Evolutionary conservation across 2,113 vertebrate genomes (phyloP).

Genomic region (Phalacrocorax pelagicus): DNA sequence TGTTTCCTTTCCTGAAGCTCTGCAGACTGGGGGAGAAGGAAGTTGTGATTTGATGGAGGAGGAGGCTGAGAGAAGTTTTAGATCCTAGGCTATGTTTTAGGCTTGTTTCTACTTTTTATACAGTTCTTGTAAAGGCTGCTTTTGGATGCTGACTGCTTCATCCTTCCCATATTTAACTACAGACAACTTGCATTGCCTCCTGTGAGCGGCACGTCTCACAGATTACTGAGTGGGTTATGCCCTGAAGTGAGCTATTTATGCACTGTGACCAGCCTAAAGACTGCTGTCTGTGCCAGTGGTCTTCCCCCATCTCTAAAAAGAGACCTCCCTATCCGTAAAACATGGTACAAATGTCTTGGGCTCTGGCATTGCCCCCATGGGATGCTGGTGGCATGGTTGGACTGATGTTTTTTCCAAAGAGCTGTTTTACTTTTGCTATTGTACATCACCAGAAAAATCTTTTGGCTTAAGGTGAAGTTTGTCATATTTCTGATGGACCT

Average conservation of each 20-base stretch:
- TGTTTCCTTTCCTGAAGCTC: not conserved
- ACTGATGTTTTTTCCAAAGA: not conserved
- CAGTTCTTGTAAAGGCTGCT: not conserved
- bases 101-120: constrained; percentile 24
- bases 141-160: constrained; percentile 5
- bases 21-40: not conserved
- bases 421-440: not conserved
- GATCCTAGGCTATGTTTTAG: not conserved
- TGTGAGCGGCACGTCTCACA: not conserved
- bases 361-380: fast-evolving
- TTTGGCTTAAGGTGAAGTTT: not conserved
- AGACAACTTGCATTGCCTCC: constrained; percentile 61
- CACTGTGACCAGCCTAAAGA: not conserved
- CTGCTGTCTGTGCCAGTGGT: not conserved
- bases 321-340: not conserved
- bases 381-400: not conserved
- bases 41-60: not conserved
- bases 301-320: not conserved
- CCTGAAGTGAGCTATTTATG: constrained; percentile 15
- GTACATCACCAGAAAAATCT: not conserved
- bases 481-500: not conserved
- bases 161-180: constrained; percentile 23
- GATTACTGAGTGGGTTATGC: constrained; percentile 24
- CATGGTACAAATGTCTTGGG: not conserved
- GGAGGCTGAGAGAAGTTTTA: constrained; percentile 28